Conservation (phyloP, 1,140 invertebrate species). For the Brachionus rotundiformis region DNA sequence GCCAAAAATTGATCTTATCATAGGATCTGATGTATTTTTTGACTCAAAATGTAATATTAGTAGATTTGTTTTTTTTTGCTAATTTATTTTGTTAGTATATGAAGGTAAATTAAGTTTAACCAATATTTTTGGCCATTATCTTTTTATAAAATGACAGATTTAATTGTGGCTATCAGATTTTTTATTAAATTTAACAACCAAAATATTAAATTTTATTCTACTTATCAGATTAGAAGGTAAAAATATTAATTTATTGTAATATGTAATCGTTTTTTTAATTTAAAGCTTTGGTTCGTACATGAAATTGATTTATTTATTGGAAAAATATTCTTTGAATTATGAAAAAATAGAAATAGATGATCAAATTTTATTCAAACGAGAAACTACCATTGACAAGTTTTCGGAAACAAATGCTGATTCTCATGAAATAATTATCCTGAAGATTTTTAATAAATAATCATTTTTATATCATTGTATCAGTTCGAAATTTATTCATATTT, state of each 20-base stretch:
- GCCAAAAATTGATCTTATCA: conserved; percentile 27
- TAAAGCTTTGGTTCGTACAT: background rate
- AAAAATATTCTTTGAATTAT: conserved; percentile 22
- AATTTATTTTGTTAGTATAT: background rate
- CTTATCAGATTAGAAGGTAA: conserved; percentile 44
- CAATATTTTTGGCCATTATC: no score
- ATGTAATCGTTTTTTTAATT: background rate
- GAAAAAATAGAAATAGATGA: background rate
- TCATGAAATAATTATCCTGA: conserved; percentile 11
- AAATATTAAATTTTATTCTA: background rate
- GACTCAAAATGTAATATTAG: background rate
- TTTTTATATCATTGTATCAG: no score
- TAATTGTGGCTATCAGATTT: conserved; percentile 9
- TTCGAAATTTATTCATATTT: no score
- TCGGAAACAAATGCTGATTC: background rate
- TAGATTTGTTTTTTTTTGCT: background rate
- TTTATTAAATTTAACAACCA: background rate
- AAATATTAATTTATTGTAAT: background rate
- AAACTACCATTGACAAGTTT: background rate
- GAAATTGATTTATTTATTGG: conserved; percentile 1
- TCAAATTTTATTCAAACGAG: background rate
- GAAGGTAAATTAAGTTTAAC: no score
- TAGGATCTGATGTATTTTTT: conserved; percentile 34
- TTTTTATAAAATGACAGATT: no score
- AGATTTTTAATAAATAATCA: conserved; percentile 12